Conservation (phyloP, 2,113 vertebrate genomes). For the Pseudorectes ferrugineus region DNA sequence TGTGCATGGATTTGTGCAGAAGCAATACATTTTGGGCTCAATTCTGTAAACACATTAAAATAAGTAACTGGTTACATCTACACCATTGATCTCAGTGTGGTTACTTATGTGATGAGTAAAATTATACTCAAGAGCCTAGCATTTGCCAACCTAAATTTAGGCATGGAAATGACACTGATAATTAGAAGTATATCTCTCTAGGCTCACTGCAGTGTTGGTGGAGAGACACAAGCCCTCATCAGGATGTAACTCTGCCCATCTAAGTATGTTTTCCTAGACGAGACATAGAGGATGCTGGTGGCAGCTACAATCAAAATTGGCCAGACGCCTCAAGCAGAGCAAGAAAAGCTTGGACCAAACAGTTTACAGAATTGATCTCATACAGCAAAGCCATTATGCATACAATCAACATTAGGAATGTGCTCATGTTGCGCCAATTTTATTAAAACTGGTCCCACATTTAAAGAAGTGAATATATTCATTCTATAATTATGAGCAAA, state of each 20-base stretch:
- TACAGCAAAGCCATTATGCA: slow-evolving; percentile 28
- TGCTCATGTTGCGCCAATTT: neutral
- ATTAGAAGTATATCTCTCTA: neutral
- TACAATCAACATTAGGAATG: slow-evolving; percentile 39
- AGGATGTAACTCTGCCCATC: neutral
- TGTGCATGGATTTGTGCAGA: slow-evolving; percentile 39
- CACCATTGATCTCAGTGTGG: neutral
- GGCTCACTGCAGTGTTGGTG: neutral
- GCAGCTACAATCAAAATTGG: neutral
- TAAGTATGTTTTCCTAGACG: neutral
- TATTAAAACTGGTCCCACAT: slow-evolving; percentile 40
- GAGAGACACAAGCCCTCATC: neutral
- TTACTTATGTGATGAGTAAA: neutral
- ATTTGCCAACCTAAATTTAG: neutral
- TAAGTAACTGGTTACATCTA: neutral
- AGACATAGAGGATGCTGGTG: neutral
- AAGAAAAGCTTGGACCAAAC: neutral
- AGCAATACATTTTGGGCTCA: slow-evolving; percentile 38
- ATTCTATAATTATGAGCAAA: neutral
- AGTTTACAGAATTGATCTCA: slow-evolving; percentile 46
- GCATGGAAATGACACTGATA: neutral
- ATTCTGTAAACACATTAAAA: slow-evolving; percentile 32
- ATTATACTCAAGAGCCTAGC: neutral
- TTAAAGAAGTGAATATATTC: neutral
- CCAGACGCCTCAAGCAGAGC: neutral